phyloP scores from a whole-genome alignment of 2,113 vertebrate species.

The Phasianus colchicus region DNA sequence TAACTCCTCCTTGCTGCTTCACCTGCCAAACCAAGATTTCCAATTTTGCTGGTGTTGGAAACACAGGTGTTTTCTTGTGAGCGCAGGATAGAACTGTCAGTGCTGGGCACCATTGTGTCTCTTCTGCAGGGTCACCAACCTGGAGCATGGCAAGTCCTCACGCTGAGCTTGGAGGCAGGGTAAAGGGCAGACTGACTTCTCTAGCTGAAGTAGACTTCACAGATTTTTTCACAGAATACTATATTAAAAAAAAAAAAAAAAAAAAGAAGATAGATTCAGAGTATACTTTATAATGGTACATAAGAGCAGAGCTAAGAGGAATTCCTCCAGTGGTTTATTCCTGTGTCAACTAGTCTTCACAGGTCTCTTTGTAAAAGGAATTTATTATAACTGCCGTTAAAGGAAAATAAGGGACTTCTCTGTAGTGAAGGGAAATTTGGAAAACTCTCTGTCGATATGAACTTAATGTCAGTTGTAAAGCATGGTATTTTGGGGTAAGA shows the following conservation, averaged over 20 bases:
- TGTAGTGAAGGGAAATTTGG: not conserved
- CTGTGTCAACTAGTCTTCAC: not conserved
- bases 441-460: not conserved
- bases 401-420: not conserved
- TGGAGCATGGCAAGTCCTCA: not conserved
- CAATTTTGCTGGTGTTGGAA: not conserved
- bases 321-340: not conserved
- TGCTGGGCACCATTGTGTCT: not conserved
- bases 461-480: constrained; percentile 7
- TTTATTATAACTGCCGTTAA: not conserved
- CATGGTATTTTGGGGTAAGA: not conserved
- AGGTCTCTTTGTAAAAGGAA: not conserved
- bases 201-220: not conserved
- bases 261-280: not conserved
- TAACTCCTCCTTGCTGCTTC: not conserved
- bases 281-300: not conserved
- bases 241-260: not conserved
- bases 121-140: not conserved
- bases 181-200: not conserved
- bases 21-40: not conserved
- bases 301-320: not conserved
- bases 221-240: not conserved
- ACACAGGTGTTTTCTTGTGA: fast-evolving
- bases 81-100: fast-evolving
- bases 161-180: not conserved